These are phyloP conservation scores for Papilio demoleus DNA, from an alignment of 2,888 invertebrate species.

Conservation along the genomic window DNA sequence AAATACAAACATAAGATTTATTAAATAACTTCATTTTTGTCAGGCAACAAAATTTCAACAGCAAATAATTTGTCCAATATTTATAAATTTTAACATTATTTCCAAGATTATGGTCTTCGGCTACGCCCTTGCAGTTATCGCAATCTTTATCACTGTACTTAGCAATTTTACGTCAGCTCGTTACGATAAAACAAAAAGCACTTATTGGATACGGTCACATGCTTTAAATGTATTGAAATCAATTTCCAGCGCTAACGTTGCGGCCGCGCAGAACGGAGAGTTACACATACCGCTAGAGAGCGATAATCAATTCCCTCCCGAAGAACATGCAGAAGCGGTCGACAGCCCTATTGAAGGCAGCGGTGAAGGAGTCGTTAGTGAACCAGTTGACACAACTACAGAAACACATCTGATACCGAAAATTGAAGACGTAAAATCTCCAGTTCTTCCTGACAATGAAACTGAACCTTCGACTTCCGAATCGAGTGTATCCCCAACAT, in stretches of 20 bases:
- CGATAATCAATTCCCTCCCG: constrained; percentile 74
- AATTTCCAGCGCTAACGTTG: constrained; percentile 49
- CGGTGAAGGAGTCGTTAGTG: constrained; percentile 60
- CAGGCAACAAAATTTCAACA: not conserved
- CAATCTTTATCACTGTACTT: constrained; percentile 70
- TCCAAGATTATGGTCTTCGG: constrained; percentile 50
- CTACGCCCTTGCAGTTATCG: constrained; percentile 73
- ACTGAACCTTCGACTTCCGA: constrained; percentile 41
- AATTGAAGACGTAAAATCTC: constrained; percentile 59
- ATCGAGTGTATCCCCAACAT: constrained; percentile 28
- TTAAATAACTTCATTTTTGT: not conserved
- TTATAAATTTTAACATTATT: constrained; percentile 41
- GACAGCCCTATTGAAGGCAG: constrained; percentile 61
- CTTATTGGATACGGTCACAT: constrained; percentile 64
- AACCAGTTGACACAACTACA: constrained; percentile 54
- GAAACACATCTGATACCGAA: constrained; percentile 50
- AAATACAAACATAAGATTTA: not conserved
- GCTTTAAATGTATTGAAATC: constrained; percentile 49
- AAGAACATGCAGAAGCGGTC: constrained; percentile 59
- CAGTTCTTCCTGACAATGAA: constrained; percentile 24
- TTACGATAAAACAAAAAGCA: constrained; percentile 64
- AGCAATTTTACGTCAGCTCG: constrained; percentile 71
- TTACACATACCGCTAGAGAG: constrained; percentile 68
- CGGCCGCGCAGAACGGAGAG: constrained; percentile 66
- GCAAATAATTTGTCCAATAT: constrained; percentile 2